A percentile compares a stretch with the other conserved stretches of the same genome.
Evolutionary conservation across 1,140 invertebrate species (phyloP).

Genomic region (Lepeophtheirus salmonis): DNA sequence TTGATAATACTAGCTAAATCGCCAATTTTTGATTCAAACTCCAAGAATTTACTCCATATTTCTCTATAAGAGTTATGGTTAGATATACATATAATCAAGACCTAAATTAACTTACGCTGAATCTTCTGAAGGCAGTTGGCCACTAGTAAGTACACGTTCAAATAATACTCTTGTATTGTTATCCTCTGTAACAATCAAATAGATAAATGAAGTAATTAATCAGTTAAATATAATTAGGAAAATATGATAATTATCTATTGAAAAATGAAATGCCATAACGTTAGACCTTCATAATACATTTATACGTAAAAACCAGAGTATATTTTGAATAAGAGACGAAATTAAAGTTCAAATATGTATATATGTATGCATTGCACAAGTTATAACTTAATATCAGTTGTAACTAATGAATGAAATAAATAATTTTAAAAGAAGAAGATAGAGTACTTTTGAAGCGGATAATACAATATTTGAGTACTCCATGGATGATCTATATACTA

Average conservation of each 20-base stretch:
- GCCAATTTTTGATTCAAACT: constrained; percentile 96
- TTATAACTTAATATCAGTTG: too few relatives aligned
- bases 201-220: neutral
- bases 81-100: constrained; percentile 13
- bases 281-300: neutral
- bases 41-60: constrained; percentile 94
- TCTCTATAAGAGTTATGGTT: constrained; percentile 40
- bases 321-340: neutral
- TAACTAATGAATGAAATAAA: too few relatives aligned
- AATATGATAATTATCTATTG: neutral
- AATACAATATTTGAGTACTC: too few relatives aligned
- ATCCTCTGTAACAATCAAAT: constrained; percentile 51
- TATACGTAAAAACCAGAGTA: neutral
- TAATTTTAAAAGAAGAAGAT: too few relatives aligned
- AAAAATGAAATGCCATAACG: neutral
- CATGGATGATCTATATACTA: too few relatives aligned
- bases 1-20: constrained; percentile 94
- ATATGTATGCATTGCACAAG: neutral
- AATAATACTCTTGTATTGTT: constrained; percentile 96
- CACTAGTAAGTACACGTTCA: constrained; percentile 82
- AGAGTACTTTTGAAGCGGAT: too few relatives aligned
- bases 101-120: constrained; percentile 47
- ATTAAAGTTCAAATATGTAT: neutral
- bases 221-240: neutral
- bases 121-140: constrained; percentile 72